These are phyloP conservation scores for Acanthurus leucopareius DNA, from an alignment of 2,797 vertebrate species.

Conservation along the genomic window DNA sequence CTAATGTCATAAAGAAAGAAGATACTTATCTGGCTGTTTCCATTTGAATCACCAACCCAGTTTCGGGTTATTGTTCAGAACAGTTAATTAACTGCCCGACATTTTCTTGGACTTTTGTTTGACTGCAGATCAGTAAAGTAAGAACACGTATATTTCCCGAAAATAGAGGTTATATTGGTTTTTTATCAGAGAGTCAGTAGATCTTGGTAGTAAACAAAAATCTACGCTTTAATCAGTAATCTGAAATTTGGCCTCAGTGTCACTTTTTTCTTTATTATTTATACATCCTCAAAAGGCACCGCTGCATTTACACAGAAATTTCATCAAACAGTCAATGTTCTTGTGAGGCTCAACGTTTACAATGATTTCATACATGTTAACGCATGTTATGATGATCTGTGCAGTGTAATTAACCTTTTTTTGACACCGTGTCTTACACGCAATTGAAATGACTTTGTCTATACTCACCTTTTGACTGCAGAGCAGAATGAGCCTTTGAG, in stretches of 20 bases:
- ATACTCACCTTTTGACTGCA: slow-evolving; percentile 91
- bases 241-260: slow-evolving; percentile 60
- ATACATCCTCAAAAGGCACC: slow-evolving; percentile 57
- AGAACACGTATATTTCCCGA: background rate
- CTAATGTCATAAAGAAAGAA: background rate
- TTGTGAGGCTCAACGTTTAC: slow-evolving; percentile 38
- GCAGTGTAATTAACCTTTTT: slow-evolving; percentile 63
- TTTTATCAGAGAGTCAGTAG: slow-evolving; percentile 21
- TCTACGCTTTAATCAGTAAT: slow-evolving; percentile 51
- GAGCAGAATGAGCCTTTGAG: slow-evolving; percentile 76
- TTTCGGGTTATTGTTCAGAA: background rate
- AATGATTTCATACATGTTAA: slow-evolving; percentile 37
- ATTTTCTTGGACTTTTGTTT: background rate
- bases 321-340: slow-evolving; percentile 45
- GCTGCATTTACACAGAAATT: slow-evolving; percentile 49
- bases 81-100: background rate
- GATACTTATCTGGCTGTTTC: background rate
- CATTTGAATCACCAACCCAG: background rate
- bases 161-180: slow-evolving; percentile 9
- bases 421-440: slow-evolving; percentile 38
- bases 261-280: slow-evolving; percentile 46
- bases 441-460: slow-evolving; percentile 47
- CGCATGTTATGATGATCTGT: slow-evolving; percentile 29
- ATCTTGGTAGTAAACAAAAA: slow-evolving; percentile 15
- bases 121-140: background rate